Evolutionary conservation across 2,888 invertebrate species (phyloP).

Genomic region (Sarcophaga caerulescens): DNA sequence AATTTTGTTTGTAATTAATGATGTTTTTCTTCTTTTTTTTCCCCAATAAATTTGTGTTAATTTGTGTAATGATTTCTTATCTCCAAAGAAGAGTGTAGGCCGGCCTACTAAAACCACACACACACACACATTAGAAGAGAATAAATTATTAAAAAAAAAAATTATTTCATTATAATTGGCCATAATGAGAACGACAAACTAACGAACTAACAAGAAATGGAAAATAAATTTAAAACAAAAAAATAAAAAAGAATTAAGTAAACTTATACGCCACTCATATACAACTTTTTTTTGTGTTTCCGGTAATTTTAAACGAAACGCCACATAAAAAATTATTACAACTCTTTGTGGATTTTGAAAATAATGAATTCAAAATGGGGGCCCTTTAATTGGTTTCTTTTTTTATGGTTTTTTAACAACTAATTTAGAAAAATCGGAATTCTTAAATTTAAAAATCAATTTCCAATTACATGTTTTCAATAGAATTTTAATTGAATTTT

Average conservation of each 20-base stretch:
- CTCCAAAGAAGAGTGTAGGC: not conserved
- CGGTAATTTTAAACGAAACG: conserved; percentile 24
- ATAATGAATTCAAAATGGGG: not conserved
- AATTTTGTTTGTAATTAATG: not conserved
- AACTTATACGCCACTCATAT: conserved; percentile 38
- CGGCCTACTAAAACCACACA: not conserved
- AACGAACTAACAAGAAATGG: not conserved
- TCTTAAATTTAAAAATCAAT: not conserved
- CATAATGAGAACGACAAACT: not conserved
- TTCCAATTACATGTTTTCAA: not conserved
- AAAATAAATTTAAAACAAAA: not conserved
- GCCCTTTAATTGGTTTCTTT: not conserved
- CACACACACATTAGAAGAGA: conserved; percentile 4
- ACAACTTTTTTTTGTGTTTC: conserved; percentile 29
- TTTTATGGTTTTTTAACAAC: not conserved
- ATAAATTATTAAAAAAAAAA: not conserved
- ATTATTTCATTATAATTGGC: conserved; percentile 18
- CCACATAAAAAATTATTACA: not conserved
- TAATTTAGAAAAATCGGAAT: not conserved
- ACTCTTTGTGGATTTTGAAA: not conserved
- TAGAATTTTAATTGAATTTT: no score
- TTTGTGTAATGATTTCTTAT: not conserved
- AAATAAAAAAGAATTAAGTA: not conserved
- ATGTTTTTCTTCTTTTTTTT: not conserved
- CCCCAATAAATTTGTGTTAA: no score